Conservation (phyloP, 2,888 invertebrate species). For the Podabrus alpinus region DNA sequence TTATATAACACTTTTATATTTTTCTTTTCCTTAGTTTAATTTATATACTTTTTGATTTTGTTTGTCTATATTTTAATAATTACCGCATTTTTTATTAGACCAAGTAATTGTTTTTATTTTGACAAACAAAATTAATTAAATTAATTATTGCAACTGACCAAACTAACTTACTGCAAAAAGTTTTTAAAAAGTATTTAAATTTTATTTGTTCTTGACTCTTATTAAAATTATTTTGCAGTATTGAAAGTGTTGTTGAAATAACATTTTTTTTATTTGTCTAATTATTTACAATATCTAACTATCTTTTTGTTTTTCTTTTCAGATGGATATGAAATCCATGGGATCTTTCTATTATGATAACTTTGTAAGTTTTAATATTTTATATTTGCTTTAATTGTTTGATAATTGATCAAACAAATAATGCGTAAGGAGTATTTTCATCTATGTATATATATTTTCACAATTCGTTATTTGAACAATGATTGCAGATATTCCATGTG, state of each 20-base stretch:
- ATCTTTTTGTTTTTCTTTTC: slow-evolving; percentile 59
- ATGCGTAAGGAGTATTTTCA: neutral
- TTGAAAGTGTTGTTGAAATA: slow-evolving; percentile 13
- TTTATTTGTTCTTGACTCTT: slow-evolving; percentile 33
- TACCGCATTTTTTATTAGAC: neutral
- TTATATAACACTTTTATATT: slow-evolving; percentile 32
- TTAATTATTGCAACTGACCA: neutral
- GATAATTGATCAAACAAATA: neutral
- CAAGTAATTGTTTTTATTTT: slow-evolving; percentile 2
- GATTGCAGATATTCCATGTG: no score
- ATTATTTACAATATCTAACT: slow-evolving; percentile 14
- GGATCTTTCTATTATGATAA: slow-evolving; percentile 95
- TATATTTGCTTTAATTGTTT: neutral
- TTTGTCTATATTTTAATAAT: slow-evolving; percentile 15
- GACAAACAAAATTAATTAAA: slow-evolving; percentile 15
- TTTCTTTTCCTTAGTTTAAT: slow-evolving; percentile 36
- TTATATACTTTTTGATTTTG: slow-evolving; percentile 30
- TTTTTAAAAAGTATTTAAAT: slow-evolving; percentile 6
- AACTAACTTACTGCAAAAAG: slow-evolving; percentile 23
- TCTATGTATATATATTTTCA: no score
- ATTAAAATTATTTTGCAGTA: slow-evolving; percentile 36
- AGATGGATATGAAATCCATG: slow-evolving; percentile 96
- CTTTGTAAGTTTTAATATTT: slow-evolving; percentile 81
- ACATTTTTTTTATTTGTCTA: neutral
- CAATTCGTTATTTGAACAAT: no score